phyloP scores from a whole-genome alignment of 2,113 vertebrate species.

The Hydropotes inermis region DNA sequence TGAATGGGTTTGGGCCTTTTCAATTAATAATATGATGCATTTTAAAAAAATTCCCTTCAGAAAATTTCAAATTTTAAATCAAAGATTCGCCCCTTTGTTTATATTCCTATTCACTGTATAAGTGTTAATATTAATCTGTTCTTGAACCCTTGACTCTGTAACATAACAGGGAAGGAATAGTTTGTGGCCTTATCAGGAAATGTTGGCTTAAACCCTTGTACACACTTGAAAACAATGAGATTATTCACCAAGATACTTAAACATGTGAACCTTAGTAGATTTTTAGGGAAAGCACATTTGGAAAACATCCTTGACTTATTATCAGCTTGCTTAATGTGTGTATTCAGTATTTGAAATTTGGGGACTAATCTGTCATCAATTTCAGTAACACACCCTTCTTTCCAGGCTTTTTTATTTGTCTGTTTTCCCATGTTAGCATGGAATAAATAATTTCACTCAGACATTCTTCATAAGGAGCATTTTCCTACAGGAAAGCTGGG shows the following conservation, averaged over 20 bases:
- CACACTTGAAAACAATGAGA: conserved; percentile 36
- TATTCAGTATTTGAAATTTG: not conserved
- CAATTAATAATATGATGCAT: not conserved
- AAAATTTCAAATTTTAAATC: not conserved
- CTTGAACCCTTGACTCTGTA: not conserved
- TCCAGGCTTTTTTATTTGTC: not conserved
- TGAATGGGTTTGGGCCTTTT: not conserved
- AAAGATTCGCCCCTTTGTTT: not conserved
- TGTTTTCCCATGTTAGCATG: not conserved
- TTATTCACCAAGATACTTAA: not conserved
- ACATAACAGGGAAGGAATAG: not conserved
- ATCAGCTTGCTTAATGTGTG: not conserved
- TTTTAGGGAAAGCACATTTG: not conserved
- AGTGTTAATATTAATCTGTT: not conserved
- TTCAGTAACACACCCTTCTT: not conserved
- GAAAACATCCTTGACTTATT: not conserved
- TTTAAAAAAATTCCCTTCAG: not conserved
- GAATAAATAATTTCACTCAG: not conserved
- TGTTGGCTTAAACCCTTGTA: not conserved
- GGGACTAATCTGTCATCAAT: not conserved
- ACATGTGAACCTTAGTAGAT: not conserved
- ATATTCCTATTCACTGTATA: not conserved
- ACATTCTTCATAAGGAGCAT: not conserved
- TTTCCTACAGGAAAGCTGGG: not conserved
- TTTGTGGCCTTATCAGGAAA: not conserved